Conservation (phyloP, 2,797 vertebrate species). For the Amphiprion clarkii region DNA sequence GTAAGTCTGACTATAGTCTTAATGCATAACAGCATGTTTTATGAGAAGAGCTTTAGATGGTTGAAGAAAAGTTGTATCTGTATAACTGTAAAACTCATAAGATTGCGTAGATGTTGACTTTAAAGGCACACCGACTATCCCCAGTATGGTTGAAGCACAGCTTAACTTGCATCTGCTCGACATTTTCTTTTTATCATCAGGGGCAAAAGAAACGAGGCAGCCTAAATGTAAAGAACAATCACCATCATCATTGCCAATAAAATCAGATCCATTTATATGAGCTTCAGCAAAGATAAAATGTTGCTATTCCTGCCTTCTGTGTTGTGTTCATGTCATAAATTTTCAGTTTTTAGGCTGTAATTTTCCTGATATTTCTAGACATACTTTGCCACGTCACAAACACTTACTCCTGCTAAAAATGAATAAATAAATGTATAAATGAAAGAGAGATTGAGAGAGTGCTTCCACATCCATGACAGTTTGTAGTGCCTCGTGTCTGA, state of each 20-base stretch:
- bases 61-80: too few relatives aligned
- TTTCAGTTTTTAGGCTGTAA: conserved; percentile 3
- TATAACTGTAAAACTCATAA: too few relatives aligned
- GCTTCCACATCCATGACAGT: conserved; percentile 29
- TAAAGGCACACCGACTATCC: too few relatives aligned
- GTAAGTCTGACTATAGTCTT: too few relatives aligned
- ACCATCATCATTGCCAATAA: background rate
- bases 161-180: background rate
- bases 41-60: too few relatives aligned
- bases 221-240: background rate
- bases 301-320: background rate
- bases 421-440: background rate
- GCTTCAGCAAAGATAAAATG: background rate
- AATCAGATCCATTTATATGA: background rate
- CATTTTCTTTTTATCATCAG: conserved; percentile 10
- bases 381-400: conserved; percentile 3
- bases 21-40: too few relatives aligned
- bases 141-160: background rate
- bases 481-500: conserved; percentile 1
- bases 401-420: background rate
- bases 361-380: background rate
- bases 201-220: background rate
- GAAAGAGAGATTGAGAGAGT: background rate
- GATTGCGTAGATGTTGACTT: too few relatives aligned
- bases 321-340: background rate